phyloP scores from a whole-genome alignment of 2,888 invertebrate genomes.

The Atethmia centrago region DNA sequence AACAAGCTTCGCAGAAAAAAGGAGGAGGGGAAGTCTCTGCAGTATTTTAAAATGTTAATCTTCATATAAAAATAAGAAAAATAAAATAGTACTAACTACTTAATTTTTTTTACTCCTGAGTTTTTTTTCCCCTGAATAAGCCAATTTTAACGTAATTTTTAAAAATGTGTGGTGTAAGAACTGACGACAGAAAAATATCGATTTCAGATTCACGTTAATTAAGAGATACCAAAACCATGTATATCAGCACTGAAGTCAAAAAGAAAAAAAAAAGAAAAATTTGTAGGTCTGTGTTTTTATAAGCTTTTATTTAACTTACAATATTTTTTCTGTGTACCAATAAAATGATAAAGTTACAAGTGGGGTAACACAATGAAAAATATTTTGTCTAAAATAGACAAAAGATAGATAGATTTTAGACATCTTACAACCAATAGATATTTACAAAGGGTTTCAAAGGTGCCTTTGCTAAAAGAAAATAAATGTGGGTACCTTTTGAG shows the following conservation, averaged over 20 bases:
- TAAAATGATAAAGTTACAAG: constrained; percentile 11
- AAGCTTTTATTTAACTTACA: too few species aligned
- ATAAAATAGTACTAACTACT: background rate
- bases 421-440: constrained; percentile 12
- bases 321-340: constrained; percentile 11
- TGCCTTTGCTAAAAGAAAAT: constrained; percentile 30
- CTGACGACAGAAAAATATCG: background rate
- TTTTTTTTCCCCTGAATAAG: too few species aligned
- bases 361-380: constrained; percentile 12
- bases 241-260: background rate
- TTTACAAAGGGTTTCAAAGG: constrained; percentile 22
- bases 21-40: background rate
- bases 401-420: constrained; percentile 25
- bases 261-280: background rate
- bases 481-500: background rate
- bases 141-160: too few species aligned
- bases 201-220: background rate
- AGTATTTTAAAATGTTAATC: background rate
- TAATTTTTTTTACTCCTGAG: too few species aligned
- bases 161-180: background rate
- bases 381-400: background rate
- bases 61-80: background rate
- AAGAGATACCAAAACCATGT: background rate
- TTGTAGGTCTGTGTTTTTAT: too few species aligned
- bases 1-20: background rate